Evolutionary conservation across 2,797 vertebrate genomes (phyloP).

Genomic region (Picus viridis): DNA sequence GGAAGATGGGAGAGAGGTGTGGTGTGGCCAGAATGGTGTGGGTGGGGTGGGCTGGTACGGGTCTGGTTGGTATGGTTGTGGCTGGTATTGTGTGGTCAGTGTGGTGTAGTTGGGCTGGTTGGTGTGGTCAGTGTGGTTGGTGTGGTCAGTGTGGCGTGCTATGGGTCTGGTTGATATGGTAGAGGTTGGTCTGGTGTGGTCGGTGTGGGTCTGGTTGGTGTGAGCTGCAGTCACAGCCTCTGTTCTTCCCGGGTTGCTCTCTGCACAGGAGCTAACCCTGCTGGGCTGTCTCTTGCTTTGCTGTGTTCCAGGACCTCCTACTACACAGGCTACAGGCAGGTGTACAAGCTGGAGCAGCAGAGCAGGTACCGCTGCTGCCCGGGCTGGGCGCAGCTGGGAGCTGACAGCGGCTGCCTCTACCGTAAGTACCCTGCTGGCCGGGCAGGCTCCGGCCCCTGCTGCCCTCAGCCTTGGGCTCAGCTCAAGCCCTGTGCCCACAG

Average conservation of each 20-base stretch:
- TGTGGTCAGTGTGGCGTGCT: too few relatives aligned
- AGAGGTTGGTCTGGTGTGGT: too few relatives aligned
- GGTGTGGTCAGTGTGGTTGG: too few relatives aligned
- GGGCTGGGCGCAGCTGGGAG: slow-evolving; percentile 88
- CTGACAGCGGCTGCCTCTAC: slow-evolving; percentile 87
- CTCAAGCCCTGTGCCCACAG: not conserved
- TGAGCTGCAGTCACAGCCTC: too few relatives aligned
- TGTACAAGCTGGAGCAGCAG: slow-evolving; percentile 83
- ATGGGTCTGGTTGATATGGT: too few relatives aligned
- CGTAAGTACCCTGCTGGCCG: slow-evolving; percentile 81
- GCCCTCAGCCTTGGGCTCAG: not conserved
- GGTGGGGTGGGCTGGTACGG: too few relatives aligned
- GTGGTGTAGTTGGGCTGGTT: too few relatives aligned
- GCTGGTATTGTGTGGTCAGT: too few relatives aligned
- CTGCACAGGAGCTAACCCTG: not conserved
- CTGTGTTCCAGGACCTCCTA: slow-evolving; percentile 84
- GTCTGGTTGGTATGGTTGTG: too few relatives aligned
- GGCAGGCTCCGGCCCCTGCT: too few relatives aligned
- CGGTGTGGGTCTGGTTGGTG: too few relatives aligned
- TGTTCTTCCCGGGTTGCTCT: fast-evolving
- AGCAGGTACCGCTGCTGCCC: slow-evolving; percentile 87
- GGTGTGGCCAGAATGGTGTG: fast-evolving
- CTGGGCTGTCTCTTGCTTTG: fast-evolving
- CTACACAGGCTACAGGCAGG: slow-evolving; percentile 86
- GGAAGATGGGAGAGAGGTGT: not conserved